Evolutionary conservation across 2,888 invertebrate genomes (phyloP), one percentile per base, ranked within the genome.

Genomic region (Cynaeus angustus): DNA sequence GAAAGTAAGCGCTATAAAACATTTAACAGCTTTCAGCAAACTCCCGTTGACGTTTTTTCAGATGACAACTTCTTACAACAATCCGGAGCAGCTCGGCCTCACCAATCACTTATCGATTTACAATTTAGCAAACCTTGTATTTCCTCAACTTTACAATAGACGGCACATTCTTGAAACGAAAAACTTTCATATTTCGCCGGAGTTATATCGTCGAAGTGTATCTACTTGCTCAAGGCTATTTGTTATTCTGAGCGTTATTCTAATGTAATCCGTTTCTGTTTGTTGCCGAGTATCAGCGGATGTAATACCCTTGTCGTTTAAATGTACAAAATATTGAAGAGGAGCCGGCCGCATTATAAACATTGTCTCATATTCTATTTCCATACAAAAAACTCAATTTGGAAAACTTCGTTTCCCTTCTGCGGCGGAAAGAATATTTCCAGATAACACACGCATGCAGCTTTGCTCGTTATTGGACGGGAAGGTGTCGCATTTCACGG

Each of bases 341-440:
- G 50, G 46, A 46, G 16, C 48, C 13, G 21, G 16, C 62, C 62
- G 46, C 65, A 65, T 65, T 55, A 65, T 55, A 65, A 55, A 45
- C 66, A 66, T 48, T 52, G 41, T 26, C 48, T 56, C 56, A 38
- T 56, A 56, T 56, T 56, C 56, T 56, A 71, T 68, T 64, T 70
- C 65, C 67, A 70, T 59, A 64, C 59, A 70, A 69, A 68, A 64
- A 66, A 55, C 56, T 56, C 46, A 66, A 56, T 56, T 66, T 56
- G 38, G 37, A 9, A 65, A 65, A 65, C 53, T 65, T 55, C 45
- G 45, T 65, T 45, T 65, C 30, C 37, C 9, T 21, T 48, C 26
- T 16, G 43, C 56, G 56, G 41, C 50, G 64, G 52, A 64, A 52
- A 26, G 64, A 52, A 64, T 52, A 52, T 41, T 64, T 64, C 14